Base-by-base conservation (phyloP, 1,140 invertebrate genomes). In the silkworm (Bombyx mori) region DNA sequence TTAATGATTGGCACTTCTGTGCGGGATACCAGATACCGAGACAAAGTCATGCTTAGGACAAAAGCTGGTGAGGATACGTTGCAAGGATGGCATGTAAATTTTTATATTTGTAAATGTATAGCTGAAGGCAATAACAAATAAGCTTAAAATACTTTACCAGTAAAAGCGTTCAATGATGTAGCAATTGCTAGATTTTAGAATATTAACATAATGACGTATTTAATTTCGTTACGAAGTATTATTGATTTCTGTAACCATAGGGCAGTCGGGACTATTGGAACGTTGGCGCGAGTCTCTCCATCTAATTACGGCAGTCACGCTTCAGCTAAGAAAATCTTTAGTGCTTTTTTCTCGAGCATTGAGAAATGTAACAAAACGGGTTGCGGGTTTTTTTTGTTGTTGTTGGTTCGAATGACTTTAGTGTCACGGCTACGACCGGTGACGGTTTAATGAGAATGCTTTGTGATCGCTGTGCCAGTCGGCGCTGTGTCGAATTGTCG, bases 271-370 rank as follows among this genome's bases (percentile, higher is more conserved):
- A 53, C 47, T 22, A 18, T 44, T 42, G 18, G 46, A 54, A 44
- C 57, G 57, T 42, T 65, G 62, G 71, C 68, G 62, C 57, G 60
- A 73, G 77, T 77, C 76, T 77, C 70, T 73, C 71, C 77, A 82
- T 73, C 80, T 84, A 82, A 86, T 86, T 86, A 86, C 78, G 71
- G 73, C 75, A 80, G 81, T 84, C 82, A 86, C 81, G 82, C 81
- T 80, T 80, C 79, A 69, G 73, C 79, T 80, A 83, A 86, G 82
- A 86, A 82, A 80, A 73, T 76, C 78, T 84, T 84, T 82, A 83
- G 75, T 80, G 75, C 73, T 77, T 75, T 85, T 83, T 83, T 79
- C 74, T 77, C 78, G 66, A 69, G 71, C 73, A 73, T 77, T 69
- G 75, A 85, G 79, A 85, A 85, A 81, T 80, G 75, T 80, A 82